Base-by-base conservation (phyloP, 2,797 vertebrate species). In the Hephaestus fuliginosus region DNA sequence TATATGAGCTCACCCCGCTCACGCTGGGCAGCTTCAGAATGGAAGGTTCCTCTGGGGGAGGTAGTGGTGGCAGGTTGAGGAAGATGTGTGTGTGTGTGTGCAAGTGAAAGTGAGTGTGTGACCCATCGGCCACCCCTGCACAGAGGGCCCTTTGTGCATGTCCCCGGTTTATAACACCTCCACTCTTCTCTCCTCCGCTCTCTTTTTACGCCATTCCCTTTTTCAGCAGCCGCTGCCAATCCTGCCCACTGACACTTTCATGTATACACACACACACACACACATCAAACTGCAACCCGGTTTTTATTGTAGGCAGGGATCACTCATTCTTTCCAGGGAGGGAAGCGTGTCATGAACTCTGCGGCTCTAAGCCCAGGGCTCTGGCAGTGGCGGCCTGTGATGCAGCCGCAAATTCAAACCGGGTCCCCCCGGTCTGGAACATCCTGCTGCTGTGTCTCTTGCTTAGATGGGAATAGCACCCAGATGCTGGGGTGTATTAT, bases 121-220 rank as follows among this genome's bases (percentile, higher is more conserved):
- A 92, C 93, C 91, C 74, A 78, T 20, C 4, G 81, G 88, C 90
- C 91, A 92, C 92, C 90, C 84, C 81, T 68, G 67, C 91, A 96
- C 93, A 96, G 90, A 92, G 89, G 89, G 71, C 86, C 83, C 92
- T 93, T 96, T 96, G 95, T 95, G 91, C 83, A 84, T 57, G 63
- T 85, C 68, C 56, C 79, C 28, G 58, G 71, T 91, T 94, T 94
- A 86, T 91, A 93, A 93, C 94, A 95, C 93, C 92, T 94, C 80
- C 78, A 83, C 88, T 89, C 83, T 85, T 88, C 86, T 83, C 70
- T 67, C 11, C 64, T 36, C 64, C 12, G n/a, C 51, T 76, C 80
- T 86, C 76, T 75, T 78, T 88, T 84, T 84, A 80, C 70, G 48
- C 76, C 85, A 57, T 87, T 88, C 82, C 77, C 81, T 85, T 90